These are phyloP conservation scores for Andrena minutula DNA, from an alignment of 2,888 invertebrate genomes.

Conservation along the genomic window DNA sequence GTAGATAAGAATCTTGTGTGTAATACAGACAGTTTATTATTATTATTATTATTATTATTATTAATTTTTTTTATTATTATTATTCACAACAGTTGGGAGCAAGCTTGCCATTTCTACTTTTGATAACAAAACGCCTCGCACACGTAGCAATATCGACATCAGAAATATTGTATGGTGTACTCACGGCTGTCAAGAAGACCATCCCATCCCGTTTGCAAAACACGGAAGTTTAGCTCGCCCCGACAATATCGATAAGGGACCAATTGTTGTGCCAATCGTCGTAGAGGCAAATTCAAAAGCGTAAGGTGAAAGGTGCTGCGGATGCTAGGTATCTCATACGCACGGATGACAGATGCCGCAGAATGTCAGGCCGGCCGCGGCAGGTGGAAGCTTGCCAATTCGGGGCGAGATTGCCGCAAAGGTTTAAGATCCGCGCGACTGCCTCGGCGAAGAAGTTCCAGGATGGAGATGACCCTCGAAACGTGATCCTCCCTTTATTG, in stretches of 20 bases:
- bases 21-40: too few relatives aligned
- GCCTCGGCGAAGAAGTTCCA: not conserved
- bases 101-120: too few relatives aligned
- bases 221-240: too few relatives aligned
- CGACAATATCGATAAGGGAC: not conserved
- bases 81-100: too few relatives aligned
- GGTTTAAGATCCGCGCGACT: slow-evolving; percentile 24
- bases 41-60: too few relatives aligned
- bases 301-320: slow-evolving; percentile 2
- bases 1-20: too few relatives aligned
- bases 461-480: not conserved
- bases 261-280: not conserved
- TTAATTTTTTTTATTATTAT: too few relatives aligned
- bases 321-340: not conserved
- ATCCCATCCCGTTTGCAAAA: too few relatives aligned
- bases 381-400: slow-evolving; percentile 46
- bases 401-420: slow-evolving; percentile 3
- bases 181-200: too few relatives aligned
- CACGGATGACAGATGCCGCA: slow-evolving; percentile 31
- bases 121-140: too few relatives aligned
- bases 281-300: not conserved
- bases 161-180: too few relatives aligned
- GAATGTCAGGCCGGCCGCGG: slow-evolving; percentile 8
- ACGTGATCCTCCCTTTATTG: not conserved
- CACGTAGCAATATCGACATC: too few relatives aligned